A percentile compares a stretch with the other conserved stretches of the same genome.
These are phyloP conservation scores for Grammomys dolichurus DNA, from an alignment of 2,113 vertebrate genomes.

Conservation along the genomic window DNA sequence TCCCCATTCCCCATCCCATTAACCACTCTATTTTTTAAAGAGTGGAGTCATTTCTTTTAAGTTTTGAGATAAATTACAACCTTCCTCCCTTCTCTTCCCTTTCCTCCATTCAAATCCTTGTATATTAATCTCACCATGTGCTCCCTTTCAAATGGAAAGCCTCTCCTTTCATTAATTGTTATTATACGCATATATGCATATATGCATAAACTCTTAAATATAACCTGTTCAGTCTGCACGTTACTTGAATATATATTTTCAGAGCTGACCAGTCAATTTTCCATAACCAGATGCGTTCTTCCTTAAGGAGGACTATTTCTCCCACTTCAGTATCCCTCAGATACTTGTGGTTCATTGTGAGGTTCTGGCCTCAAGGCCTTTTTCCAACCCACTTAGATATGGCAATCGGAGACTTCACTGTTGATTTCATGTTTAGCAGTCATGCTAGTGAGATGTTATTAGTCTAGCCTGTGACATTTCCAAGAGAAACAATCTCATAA, in stretches of 20 bases:
- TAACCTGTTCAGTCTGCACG: background rate
- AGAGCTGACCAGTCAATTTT: background rate
- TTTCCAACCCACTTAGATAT: fast-evolving
- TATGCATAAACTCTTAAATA: background rate
- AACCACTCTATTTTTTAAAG: background rate
- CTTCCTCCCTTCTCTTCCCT: background rate
- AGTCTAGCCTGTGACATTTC: background rate
- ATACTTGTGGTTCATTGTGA: background rate
- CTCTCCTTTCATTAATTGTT: background rate
- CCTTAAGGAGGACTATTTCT: background rate
- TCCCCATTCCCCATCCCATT: background rate
- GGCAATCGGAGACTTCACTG: background rate
- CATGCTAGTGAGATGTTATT: background rate
- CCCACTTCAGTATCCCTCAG: background rate
- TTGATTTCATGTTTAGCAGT: background rate
- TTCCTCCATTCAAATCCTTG: background rate
- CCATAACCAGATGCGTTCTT: background rate
- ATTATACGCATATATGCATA: background rate
- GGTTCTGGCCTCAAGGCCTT: no score
- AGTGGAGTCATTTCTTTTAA: background rate
- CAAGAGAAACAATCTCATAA: background rate
- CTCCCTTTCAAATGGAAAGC: background rate
- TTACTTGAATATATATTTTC: background rate
- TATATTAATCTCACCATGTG: no score
- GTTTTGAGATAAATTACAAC: background rate